Evolutionary conservation across 2,113 vertebrate genomes (phyloP).

Genomic region (Cromileptes altivelis): DNA sequence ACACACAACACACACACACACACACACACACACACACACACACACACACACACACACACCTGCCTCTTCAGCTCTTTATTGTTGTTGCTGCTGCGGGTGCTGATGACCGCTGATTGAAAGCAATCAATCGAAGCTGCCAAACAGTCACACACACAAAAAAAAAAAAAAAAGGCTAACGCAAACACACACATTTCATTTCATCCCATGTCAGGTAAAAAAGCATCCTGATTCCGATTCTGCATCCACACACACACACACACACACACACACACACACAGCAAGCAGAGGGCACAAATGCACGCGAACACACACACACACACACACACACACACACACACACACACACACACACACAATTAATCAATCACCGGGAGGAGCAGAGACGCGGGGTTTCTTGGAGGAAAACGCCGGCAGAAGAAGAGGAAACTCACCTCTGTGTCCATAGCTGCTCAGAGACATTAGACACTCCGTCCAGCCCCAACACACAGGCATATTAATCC

Average conservation of each 20-base stretch:
- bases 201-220: background rate
- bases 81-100: slow-evolving; percentile 1
- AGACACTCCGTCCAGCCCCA: background rate
- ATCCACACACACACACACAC: background rate
- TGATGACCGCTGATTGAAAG: slow-evolving; percentile 33
- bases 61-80: background rate
- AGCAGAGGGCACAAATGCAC: background rate
- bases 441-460: background rate
- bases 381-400: background rate
- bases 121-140: slow-evolving; percentile 22
- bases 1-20: background rate
- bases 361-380: background rate
- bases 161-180: no score
- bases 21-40: background rate
- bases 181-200: background rate
- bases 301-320: background rate
- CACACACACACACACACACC: background rate
- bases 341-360: background rate
- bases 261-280: background rate
- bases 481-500: slow-evolving; percentile 35
- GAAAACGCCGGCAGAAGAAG: background rate
- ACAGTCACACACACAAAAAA: background rate
- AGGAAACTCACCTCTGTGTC: slow-evolving; percentile 56
- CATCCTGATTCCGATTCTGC: background rate
- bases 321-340: background rate